Percentiles rank a stretch among this genome's conserved stretches.
phyloP scores from a whole-genome alignment of 2,888 invertebrate genomes.

The Drosophila monieri region DNA sequence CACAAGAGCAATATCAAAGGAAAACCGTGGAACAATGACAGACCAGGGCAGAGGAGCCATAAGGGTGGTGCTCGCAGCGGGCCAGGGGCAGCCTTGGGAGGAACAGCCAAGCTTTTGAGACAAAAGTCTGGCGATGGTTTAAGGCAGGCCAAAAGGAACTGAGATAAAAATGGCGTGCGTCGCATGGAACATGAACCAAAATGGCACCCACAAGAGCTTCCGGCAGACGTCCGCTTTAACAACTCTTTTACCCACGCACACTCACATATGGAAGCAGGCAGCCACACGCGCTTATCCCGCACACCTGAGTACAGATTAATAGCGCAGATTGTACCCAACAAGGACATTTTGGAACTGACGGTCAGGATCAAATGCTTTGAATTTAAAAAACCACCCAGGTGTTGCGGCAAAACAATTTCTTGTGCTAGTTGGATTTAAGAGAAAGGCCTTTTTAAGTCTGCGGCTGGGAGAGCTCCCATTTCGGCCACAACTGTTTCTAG shows the following conservation, averaged over 20 bases:
- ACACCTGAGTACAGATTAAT: slow-evolving; percentile 1
- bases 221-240: slow-evolving; percentile 74
- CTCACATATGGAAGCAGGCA: slow-evolving; percentile 18
- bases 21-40: slow-evolving; percentile 37
- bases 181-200: slow-evolving; percentile 72
- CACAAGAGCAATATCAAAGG: slow-evolving; percentile 27
- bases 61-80: background rate
- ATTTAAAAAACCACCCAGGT: background rate
- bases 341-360: background rate
- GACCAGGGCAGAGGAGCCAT: slow-evolving; percentile 2
- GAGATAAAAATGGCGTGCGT: slow-evolving; percentile 64
- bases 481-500: slow-evolving; percentile 7
- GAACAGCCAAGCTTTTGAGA: slow-evolving; percentile 37
- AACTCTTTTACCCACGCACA: slow-evolving; percentile 63
- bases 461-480: background rate
- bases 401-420: background rate
- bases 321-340: background rate
- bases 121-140: slow-evolving; percentile 50
- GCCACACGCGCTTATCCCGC: slow-evolving; percentile 6
- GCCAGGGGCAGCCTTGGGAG: slow-evolving; percentile 33
- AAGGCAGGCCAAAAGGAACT: slow-evolving; percentile 35
- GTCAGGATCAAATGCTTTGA: background rate
- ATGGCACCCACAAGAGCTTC: slow-evolving; percentile 77
- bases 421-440: background rate
- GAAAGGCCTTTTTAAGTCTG: background rate